Percentiles rank a stretch among this genome's conserved stretches.
These are phyloP conservation scores for Frankliniella intonsa DNA, from an alignment of 2,888 invertebrate species.

Conservation along the genomic window DNA sequence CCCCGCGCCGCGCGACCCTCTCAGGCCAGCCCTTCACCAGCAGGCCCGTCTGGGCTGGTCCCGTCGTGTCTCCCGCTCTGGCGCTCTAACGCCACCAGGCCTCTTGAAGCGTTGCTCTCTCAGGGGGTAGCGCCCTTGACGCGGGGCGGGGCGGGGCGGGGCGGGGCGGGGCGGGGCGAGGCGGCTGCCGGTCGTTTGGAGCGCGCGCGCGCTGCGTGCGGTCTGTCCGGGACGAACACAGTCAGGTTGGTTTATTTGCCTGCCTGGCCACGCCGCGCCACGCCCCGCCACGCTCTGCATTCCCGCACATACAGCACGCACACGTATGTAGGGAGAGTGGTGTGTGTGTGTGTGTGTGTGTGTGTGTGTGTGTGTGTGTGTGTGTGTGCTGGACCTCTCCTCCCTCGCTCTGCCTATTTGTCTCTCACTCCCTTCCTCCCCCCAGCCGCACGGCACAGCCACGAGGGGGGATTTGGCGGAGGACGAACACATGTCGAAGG, in stretches of 20 bases:
- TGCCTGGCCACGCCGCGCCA: neutral
- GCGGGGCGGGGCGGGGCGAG: neutral
- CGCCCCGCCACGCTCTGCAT: neutral
- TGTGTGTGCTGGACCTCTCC: neutral
- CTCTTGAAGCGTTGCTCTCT: too few relatives aligned
- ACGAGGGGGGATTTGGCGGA: neutral
- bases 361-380: neutral
- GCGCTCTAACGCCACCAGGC: too few relatives aligned
- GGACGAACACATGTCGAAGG: neutral
- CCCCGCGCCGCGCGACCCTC: neutral
- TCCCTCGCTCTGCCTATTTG: neutral
- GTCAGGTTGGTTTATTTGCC: neutral
- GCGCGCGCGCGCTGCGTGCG: neutral
- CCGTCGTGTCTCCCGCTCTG: too few relatives aligned
- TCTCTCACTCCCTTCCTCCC: neutral
- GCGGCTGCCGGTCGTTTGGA: neutral
- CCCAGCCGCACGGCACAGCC: neutral
- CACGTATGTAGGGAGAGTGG: too few relatives aligned
- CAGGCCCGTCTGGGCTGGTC: neutral
- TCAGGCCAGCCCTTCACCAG: neutral
- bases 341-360: neutral
- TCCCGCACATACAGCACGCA: too few relatives aligned
- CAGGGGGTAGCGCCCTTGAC: too few relatives aligned
- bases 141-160: neutral
- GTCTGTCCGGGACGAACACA: neutral